phyloP scores from a whole-genome alignment of 2,797 vertebrate species.

The Typhlichthys subterraneus region DNA sequence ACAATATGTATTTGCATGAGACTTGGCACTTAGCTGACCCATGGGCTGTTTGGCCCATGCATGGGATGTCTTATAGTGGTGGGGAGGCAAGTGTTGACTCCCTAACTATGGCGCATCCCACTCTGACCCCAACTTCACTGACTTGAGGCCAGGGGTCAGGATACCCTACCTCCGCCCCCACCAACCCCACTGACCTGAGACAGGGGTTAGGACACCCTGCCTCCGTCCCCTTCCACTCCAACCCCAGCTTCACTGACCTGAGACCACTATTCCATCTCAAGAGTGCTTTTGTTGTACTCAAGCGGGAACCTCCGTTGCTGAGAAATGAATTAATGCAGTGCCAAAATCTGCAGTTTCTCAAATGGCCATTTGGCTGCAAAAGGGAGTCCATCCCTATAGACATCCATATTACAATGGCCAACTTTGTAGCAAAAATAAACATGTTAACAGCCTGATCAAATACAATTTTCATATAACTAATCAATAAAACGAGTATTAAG shows the following conservation, averaged over 20 bases:
- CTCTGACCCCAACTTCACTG: slow-evolving; percentile 22
- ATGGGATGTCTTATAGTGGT: slow-evolving; percentile 70
- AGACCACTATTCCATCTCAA: slow-evolving; percentile 60
- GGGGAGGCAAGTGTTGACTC: slow-evolving; percentile 61
- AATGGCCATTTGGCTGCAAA: no score
- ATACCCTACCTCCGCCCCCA: slow-evolving; percentile 41
- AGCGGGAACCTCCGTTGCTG: no score
- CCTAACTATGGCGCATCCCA: slow-evolving; percentile 41
- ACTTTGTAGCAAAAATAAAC: no score
- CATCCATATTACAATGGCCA: no score
- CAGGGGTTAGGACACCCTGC: slow-evolving; percentile 53
- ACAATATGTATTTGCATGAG: slow-evolving; percentile 47
- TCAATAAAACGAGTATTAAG: no score
- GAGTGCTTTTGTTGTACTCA: slow-evolving; percentile 37
- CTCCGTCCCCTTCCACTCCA: slow-evolving; percentile 41
- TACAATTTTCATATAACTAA: no score
- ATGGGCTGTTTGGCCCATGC: slow-evolving; percentile 62
- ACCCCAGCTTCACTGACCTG: slow-evolving; percentile 25
- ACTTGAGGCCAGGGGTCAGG: slow-evolving; percentile 49
- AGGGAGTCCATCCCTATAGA: no score
- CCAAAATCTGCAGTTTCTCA: no score
- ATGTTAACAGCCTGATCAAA: no score
- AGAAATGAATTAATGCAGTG: no score
- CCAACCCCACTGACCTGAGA: slow-evolving; percentile 37
- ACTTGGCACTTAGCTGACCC: slow-evolving; percentile 46